phyloP scores from a whole-genome alignment of 2,888 invertebrate species.

The Hybos culiciformis region DNA sequence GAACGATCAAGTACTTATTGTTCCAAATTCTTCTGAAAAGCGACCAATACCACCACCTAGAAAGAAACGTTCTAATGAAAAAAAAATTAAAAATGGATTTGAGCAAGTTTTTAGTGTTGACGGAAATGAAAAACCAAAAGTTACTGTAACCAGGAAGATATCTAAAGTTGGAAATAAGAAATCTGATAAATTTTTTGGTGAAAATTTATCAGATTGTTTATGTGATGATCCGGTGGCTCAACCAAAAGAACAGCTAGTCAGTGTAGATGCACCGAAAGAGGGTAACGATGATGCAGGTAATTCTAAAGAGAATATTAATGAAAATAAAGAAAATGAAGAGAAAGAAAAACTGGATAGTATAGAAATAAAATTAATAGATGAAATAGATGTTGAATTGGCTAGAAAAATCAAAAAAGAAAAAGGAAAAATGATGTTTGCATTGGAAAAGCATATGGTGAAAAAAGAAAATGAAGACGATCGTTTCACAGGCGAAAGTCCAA shows the following conservation, averaged over 20 bases:
- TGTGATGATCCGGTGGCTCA: not conserved
- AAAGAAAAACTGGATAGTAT: too few relatives aligned
- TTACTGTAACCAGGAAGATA: constrained; percentile 8
- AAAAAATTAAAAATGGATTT: constrained; percentile 11
- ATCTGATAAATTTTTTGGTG: constrained; percentile 19
- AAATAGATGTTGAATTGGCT: constrained; percentile 4
- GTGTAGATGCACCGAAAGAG: not conserved
- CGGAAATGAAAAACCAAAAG: constrained; percentile 3
- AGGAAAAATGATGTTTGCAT: constrained; percentile 8
- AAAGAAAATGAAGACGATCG: constrained; percentile 8
- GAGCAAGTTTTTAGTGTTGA: constrained; percentile 16
- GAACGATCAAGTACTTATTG: constrained; percentile 12
- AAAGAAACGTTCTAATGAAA: constrained; percentile 12
- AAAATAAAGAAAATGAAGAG: not conserved
- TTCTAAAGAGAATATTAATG: not conserved
- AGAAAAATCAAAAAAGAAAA: constrained; percentile 10
- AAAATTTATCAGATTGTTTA: constrained; percentile 14
- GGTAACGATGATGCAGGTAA: not conserved
- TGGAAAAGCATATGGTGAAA: constrained; percentile 6
- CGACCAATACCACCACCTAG: constrained; percentile 17
- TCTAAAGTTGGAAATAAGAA: constrained; percentile 17
- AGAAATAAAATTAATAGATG: not conserved
- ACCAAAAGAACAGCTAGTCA: not conserved
- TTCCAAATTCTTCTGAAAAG: constrained; percentile 9
- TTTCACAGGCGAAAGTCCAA: constrained; percentile 8